Conservation (phyloP, 2,888 invertebrate species). For the Rhabditoides inermis region DNA sequence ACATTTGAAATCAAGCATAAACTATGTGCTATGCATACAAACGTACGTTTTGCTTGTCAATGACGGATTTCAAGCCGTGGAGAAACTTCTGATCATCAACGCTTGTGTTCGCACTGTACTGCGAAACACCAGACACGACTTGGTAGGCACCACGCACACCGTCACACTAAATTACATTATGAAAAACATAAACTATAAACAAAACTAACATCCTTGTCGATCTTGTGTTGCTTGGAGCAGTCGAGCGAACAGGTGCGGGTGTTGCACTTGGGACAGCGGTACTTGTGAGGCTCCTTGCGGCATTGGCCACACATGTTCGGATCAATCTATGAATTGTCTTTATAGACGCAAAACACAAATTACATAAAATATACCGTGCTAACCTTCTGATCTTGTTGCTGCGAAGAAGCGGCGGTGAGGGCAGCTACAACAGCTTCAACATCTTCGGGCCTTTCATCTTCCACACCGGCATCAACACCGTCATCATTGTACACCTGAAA, state of each 20-base stretch:
- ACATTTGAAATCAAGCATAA: no score
- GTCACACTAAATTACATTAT: slow-evolving; percentile 32
- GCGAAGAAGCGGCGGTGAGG: no score
- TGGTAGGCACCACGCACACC: slow-evolving; percentile 30
- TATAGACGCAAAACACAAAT: no score
- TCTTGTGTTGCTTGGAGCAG: slow-evolving; percentile 42
- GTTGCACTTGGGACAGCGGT: slow-evolving; percentile 44
- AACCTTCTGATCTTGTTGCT: no score
- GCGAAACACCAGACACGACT: slow-evolving; percentile 19
- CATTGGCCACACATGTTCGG: slow-evolving; percentile 25
- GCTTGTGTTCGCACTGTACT: slow-evolving; percentile 22
- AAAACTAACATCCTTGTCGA: slow-evolving; percentile 20
- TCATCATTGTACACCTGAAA: no score
- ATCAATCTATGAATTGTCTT: slow-evolving; percentile 10
- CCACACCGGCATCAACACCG: slow-evolving; percentile 10
- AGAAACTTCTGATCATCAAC: slow-evolving; percentile 35
- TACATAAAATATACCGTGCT: no score
- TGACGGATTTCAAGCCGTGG: slow-evolving; percentile 1
- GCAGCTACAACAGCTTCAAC: slow-evolving; percentile 13
- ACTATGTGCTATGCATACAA: no score
- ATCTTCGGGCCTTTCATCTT: slow-evolving; percentile 23
- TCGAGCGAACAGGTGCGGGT: slow-evolving; percentile 35
- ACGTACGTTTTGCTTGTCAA: no score
- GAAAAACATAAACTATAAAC: background rate
- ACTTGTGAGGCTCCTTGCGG: slow-evolving; percentile 22